A percentile compares a stretch with the other conserved stretches of the same genome.
phyloP scores from a whole-genome alignment of 2,888 invertebrate genomes.

The Polydesmus complanatus region DNA sequence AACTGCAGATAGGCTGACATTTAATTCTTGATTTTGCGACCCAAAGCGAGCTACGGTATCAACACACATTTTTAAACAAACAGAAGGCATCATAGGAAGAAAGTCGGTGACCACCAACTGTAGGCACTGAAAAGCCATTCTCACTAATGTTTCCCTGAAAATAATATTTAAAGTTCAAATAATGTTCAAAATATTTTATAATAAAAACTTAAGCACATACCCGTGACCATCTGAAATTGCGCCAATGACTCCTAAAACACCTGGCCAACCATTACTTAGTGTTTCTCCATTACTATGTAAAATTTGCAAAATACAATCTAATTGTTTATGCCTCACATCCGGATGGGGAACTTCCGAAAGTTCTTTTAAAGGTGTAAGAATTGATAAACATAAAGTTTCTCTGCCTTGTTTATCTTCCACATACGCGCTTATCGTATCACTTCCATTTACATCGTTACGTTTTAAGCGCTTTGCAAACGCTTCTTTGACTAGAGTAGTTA shows the following conservation, averaged over 20 bases:
- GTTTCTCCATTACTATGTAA: slow-evolving; percentile 86
- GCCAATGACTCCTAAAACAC: slow-evolving; percentile 86
- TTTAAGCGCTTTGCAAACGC: slow-evolving; percentile 57
- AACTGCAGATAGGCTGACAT: slow-evolving; percentile 92
- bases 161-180: not conserved
- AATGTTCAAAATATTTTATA: no score
- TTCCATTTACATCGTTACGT: not conserved
- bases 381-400: slow-evolving; percentile 36
- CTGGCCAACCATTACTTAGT: slow-evolving; percentile 86
- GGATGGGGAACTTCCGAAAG: slow-evolving; percentile 76
- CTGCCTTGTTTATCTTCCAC: not conserved
- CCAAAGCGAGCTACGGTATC: slow-evolving; percentile 92
- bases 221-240: slow-evolving; percentile 86
- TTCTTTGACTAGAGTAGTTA: slow-evolving; percentile 82
- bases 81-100: slow-evolving; percentile 78
- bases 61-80: slow-evolving; percentile 77
- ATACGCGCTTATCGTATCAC: not conserved
- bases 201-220: no score
- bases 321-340: slow-evolving; percentile 84
- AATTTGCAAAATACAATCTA: slow-evolving; percentile 85
- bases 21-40: slow-evolving; percentile 86
- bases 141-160: slow-evolving; percentile 69
- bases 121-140: slow-evolving; percentile 89
- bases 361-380: slow-evolving; percentile 81
- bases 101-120: slow-evolving; percentile 91